Base-by-base conservation (phyloP, 2,113 vertebrate species). In the Chelonoidis abingdonii region DNA sequence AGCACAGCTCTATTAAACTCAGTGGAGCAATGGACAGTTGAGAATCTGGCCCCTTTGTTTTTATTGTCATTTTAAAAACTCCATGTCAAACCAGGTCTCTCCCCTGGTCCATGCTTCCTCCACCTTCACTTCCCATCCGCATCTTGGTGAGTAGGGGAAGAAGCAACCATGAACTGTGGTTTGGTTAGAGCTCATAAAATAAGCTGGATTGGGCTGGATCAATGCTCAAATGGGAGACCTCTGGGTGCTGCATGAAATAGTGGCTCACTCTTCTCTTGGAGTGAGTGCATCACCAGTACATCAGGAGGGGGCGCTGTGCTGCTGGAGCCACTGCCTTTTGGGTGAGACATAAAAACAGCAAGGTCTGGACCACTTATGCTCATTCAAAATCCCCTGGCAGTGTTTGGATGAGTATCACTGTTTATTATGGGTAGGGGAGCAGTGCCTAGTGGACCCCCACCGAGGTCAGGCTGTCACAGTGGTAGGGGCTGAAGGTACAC, bases 381-480 rank as follows among this genome's bases (percentile, higher is more conserved):
- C 47, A 6, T 27, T 65, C 56, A 49, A 49, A 86, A 82, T 85
- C 56, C 65, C 87, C 56, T 79, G 87, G 87, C 83, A 13, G 78
- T 87, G 87, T 89, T 94, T 91, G 86, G 88, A 41, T 35, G 1
- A 35, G 72, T 12, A 59, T 44, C 10, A 7, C 84, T 62, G 27
- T 83, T 94, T 93, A 84, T 24, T 80, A n/a, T 76, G 93, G 87
- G 91, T n/a, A 44, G 89, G 29, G 5, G 62, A 80, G 86, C 25
- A 54, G 14, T 10, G 91, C 94, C 89, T 93, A 59, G 87, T 49
- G 0, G 11, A 72, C 50, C 57, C 57, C 29, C 88, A 84, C 88
- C 50, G 76, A 83, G 80, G 72, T 49, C 29, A 86, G 69, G 62
- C 89, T 69, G 65, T 57, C 87, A 41, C 11, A 5, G 57, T 5